Conservation (phyloP, 2,113 vertebrate species). For the Hemichromis elongatus region DNA sequence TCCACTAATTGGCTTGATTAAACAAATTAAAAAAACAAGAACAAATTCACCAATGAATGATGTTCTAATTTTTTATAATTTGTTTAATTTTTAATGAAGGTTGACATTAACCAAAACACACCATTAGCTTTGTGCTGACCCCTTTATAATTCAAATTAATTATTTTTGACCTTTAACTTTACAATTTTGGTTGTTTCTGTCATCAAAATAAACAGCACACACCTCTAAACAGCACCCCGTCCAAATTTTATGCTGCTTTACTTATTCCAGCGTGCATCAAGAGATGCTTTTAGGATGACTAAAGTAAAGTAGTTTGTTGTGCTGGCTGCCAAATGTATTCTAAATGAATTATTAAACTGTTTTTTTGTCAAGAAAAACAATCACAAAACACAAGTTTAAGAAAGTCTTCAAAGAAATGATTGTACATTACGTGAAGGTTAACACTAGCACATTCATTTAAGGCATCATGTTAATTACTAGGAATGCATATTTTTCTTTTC, state of each 20-base stretch:
- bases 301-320: background rate
- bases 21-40: background rate
- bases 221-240: background rate
- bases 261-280: background rate
- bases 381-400: background rate
- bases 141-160: conserved; percentile 21
- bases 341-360: background rate
- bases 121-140: conserved; percentile 16
- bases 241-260: background rate
- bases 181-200: background rate
- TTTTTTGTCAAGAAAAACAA: background rate
- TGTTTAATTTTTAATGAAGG: background rate
- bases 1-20: background rate
- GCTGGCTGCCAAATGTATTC: background rate
- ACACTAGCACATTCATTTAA: background rate
- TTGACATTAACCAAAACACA: background rate
- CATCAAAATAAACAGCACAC: conserved; percentile 29
- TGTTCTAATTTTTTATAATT: background rate
- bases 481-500: background rate
- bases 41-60: background rate
- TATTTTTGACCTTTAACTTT: conserved; percentile 16
- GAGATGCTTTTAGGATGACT: background rate
- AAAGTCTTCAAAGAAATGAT: background rate
- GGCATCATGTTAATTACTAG: background rate
- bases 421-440: background rate